Evolutionary conservation across 1,140 invertebrate species (phyloP), one percentile per base, ranked within the genome.

Genomic region (Drosophila sulfurigaster): DNA sequence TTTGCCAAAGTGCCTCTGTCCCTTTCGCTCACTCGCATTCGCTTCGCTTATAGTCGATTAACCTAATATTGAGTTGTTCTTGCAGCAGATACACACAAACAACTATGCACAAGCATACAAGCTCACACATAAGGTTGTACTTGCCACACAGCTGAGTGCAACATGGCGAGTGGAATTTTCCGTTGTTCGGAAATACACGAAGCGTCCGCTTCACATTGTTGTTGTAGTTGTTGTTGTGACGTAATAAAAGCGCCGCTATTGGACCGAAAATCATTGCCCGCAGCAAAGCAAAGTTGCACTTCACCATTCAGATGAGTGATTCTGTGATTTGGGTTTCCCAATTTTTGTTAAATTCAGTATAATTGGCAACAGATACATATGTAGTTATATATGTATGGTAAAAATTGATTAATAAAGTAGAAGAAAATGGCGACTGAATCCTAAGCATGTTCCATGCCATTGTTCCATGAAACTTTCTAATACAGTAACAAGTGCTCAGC

Each of bases 141-240:
- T 79, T 86, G 73, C 82, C 72, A 68, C 82, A 79, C 75, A 68
- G 81, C 67, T 41, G 64, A 77, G 63, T 83, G 67, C 76, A 74
- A 70, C 79, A 72, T 58, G 60, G 79, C 83, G 69, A 88, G 67
- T 87, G 83, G 85, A 88, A 89, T 78, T 89, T 88, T 88, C 83
- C 83, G 45, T 75, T 87, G 77, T 83, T 75, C 73, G 81, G 68
- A 68, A 60, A 74, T 74, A 81, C 28, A 49, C 25, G 10, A 60
- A 59, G 62, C 35, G 63, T 15, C 11, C 38, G 11, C 41, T 43
- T 67, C 2, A 15, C 48, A 20, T 52, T 13, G 38, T 25, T 30
- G 6, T 63, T 11, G 56, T 8, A 54, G 30, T 5, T 64, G 11
- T 62, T 25, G 20, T 75, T 79, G 57, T 87, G 79, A 82, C 72